Evolutionary conservation across 2,113 vertebrate species (phyloP).

Genomic region (Promerops cafer): DNA sequence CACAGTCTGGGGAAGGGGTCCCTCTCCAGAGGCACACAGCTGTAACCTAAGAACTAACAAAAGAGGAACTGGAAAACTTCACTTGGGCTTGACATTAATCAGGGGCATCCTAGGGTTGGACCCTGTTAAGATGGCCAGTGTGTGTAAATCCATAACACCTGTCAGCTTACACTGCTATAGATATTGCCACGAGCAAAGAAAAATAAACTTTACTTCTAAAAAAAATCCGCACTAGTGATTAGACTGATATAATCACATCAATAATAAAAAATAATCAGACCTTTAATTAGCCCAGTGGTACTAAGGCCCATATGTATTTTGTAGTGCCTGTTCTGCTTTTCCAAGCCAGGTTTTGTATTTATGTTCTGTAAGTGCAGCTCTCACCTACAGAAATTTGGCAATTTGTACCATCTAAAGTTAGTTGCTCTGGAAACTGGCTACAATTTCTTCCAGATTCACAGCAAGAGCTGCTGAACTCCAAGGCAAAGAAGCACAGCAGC

Average conservation of each 20-base stretch:
- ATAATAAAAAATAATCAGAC: background rate
- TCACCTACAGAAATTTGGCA: background rate
- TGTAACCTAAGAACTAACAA: background rate
- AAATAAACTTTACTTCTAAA: background rate
- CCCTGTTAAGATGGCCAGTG: too few species aligned
- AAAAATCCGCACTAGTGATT: background rate
- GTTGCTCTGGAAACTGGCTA: constrained; percentile 52
- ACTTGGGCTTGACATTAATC: background rate
- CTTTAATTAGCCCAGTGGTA: background rate
- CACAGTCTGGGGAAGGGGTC: background rate
- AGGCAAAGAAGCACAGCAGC: background rate
- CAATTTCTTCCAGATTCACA: constrained; percentile 22
- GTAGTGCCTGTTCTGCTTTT: background rate
- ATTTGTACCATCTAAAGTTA: background rate
- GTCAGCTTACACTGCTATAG: background rate
- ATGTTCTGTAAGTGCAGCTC: background rate
- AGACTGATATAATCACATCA: background rate
- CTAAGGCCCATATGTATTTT: background rate
- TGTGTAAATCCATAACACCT: rapidly evolving
- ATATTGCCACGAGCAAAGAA: background rate
- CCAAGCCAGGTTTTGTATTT: background rate
- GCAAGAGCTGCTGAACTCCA: background rate
- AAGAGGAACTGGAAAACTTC: background rate
- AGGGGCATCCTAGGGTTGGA: background rate
- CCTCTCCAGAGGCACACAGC: background rate